Base-by-base conservation (phyloP, 2,797 vertebrate species). In the Echeneis naucrates region DNA sequence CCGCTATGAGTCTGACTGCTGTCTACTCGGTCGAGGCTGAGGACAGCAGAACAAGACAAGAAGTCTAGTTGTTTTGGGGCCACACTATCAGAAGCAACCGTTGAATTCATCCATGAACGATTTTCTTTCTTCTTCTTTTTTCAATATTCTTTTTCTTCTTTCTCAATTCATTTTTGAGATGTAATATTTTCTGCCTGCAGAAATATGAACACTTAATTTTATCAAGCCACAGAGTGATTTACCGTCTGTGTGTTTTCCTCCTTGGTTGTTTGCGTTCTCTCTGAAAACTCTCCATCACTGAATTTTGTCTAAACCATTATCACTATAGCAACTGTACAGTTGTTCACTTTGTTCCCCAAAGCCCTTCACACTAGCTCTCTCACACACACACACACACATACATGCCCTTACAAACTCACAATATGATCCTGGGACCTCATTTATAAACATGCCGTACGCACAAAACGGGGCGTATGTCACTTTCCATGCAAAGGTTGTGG, bases 261-360 rank as follows among this genome's bases (percentile, higher is more conserved):
- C 38, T 50, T 37, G 33, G 27, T 24, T 75, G 42, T 77, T 76
- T 75, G 23, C 44, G n/a, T n/a, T 82, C 50, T 73, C 68, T 68
- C 80, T 3, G 6, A 51, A 58, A 61, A 73, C 60, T 79, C 74
- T 83, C 53, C 58, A 60, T 84, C 64, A 58, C 40, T 21, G 40
- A 48, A 51, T 82, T 84, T 80, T 84, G 79, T 77, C 66, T 12
- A 66, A 67, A 73, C 75, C 16, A 59, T 86, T 83, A 84, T 91
- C 82, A 75, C 89, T 89, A 91, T 90, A 77, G 86, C 83, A 88
- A 92, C 88, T 68, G 72, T 82, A 77, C 68, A 85, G 83, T 82
- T 88, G 77, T 84, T 82, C 77, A 84, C 70, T 80, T 87, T 82
- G 77, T 56, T 64, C 35, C 75, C 48, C 27, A 35, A 14, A 59